phyloP scores from a whole-genome alignment of 92 coral and sea anemone species.

The Actinostola sp. region DNA sequence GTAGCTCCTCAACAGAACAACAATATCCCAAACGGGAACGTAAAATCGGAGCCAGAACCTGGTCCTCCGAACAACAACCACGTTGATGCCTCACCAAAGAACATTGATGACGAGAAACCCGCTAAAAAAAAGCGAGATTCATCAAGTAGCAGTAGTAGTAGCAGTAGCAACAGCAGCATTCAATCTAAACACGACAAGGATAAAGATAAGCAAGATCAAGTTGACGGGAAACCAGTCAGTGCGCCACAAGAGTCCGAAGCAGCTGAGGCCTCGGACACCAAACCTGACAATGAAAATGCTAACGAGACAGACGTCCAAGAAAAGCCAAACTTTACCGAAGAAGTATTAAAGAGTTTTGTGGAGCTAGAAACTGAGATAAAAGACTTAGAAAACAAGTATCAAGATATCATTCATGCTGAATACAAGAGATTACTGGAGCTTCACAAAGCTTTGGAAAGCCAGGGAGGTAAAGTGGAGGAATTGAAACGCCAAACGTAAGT shows the following conservation, averaged over 20 bases:
- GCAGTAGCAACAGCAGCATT: conserved; percentile 30
- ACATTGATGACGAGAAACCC: conserved; percentile 10
- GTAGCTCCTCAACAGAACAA: conserved; percentile 20
- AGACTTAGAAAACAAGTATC: conserved; percentile 62
- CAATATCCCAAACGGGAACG: conserved; percentile 56
- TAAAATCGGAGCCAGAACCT: conserved; percentile 46
- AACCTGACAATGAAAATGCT: neutral
- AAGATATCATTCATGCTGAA: conserved; percentile 53
- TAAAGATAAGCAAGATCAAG: conserved; percentile 15
- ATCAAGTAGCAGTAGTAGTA: conserved; percentile 20
- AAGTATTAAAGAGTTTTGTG: conserved; percentile 72
- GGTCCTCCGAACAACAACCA: conserved; percentile 24
- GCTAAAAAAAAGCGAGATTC: conserved; percentile 33
- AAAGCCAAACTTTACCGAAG: conserved; percentile 85
- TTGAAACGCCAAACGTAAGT: conserved; percentile 92
- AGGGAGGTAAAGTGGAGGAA: conserved; percentile 59
- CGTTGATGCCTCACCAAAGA: neutral
- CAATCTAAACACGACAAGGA: neutral
- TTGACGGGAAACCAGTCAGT: neutral
- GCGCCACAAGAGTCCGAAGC: conserved; percentile 10
- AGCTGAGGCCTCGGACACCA: neutral
- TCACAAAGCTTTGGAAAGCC: conserved; percentile 53
- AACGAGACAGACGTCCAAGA: conserved; percentile 39
- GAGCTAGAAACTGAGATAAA: conserved; percentile 71
- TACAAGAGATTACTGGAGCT: conserved; percentile 67